phyloP scores from a whole-genome alignment of 2,888 invertebrate species.

The Leucophora obtusa region DNA sequence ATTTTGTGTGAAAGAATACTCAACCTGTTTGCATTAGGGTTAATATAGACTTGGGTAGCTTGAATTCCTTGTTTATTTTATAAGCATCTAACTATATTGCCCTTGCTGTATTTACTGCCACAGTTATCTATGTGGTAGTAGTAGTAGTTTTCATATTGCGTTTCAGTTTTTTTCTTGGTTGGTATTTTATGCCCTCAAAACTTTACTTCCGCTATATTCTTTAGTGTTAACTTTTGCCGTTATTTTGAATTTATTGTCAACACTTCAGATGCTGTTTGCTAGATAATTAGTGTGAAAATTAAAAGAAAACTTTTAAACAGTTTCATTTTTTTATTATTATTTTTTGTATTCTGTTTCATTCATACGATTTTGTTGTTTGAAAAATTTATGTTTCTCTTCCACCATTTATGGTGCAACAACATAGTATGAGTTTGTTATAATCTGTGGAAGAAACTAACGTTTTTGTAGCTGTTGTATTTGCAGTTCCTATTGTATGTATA shows the following conservation, averaged over 20 bases:
- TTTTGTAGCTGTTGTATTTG: background rate
- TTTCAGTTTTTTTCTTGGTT: background rate
- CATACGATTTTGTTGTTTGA: background rate
- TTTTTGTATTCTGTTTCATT: background rate
- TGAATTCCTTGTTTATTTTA: background rate
- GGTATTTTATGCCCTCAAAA: conserved; percentile 20
- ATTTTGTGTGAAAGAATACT: too few relatives aligned
- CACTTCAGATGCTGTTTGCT: conserved; percentile 66
- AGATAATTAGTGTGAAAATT: conserved; percentile 72
- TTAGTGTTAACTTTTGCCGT: conserved; percentile 40
- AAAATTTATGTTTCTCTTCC: background rate
- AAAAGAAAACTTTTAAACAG: conserved; percentile 66
- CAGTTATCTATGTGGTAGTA: background rate
- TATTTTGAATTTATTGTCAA: conserved; percentile 69
- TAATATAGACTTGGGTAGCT: too few relatives aligned
- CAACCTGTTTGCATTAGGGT: too few relatives aligned
- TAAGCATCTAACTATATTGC: background rate
- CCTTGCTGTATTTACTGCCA: background rate
- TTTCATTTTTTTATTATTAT: background rate
- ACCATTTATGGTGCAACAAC: background rate
- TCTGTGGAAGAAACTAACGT: background rate
- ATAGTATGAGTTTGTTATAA: background rate
- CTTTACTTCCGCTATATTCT: conserved; percentile 12
- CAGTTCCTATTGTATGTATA: too few relatives aligned
- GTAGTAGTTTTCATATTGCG: background rate